Percentiles rank a stretch among this genome's conserved stretches.
phyloP scores from a whole-genome alignment of 1,140 invertebrate genomes.

The Zaprionus taronus region DNA sequence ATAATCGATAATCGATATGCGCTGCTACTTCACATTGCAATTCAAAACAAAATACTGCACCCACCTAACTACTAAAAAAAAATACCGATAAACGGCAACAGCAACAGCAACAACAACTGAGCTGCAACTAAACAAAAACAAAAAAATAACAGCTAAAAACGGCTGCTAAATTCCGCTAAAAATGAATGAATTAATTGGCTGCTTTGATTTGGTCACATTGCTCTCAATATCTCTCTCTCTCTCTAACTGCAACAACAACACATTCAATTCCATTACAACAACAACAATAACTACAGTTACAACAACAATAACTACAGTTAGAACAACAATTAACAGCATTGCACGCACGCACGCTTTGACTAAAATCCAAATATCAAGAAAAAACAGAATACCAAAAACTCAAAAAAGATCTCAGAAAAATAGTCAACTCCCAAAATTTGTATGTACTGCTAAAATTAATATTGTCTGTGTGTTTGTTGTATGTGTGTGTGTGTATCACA shows the following conservation, averaged over 20 bases:
- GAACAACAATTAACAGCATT: conserved; percentile 42
- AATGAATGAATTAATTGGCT: conserved; percentile 60
- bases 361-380: conserved; percentile 21
- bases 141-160: conserved; percentile 14
- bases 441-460: conserved; percentile 64
- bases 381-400: conserved; percentile 22
- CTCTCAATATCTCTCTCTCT: conserved; percentile 37
- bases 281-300: conserved; percentile 45
- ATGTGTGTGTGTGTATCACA: conserved; percentile 12
- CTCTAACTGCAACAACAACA: not conserved
- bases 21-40: conserved; percentile 26
- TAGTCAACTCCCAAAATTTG: conserved; percentile 56
- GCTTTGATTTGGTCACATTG: conserved; percentile 73
- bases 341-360: conserved; percentile 58
- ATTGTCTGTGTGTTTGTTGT: conserved; percentile 30
- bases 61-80: conserved; percentile 31
- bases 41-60: conserved; percentile 48
- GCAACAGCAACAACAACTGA: conserved; percentile 15
- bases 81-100: conserved; percentile 14
- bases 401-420: conserved; percentile 27
- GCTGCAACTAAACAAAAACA: conserved; percentile 19
- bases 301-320: conserved; percentile 21
- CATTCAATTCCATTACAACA: conserved; percentile 41
- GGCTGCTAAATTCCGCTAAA: conserved; percentile 39
- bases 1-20: conserved; percentile 27